These are phyloP conservation scores for Neodontobutis hainanensis DNA, from an alignment of 2,113 vertebrate species.

Conservation along the genomic window DNA sequence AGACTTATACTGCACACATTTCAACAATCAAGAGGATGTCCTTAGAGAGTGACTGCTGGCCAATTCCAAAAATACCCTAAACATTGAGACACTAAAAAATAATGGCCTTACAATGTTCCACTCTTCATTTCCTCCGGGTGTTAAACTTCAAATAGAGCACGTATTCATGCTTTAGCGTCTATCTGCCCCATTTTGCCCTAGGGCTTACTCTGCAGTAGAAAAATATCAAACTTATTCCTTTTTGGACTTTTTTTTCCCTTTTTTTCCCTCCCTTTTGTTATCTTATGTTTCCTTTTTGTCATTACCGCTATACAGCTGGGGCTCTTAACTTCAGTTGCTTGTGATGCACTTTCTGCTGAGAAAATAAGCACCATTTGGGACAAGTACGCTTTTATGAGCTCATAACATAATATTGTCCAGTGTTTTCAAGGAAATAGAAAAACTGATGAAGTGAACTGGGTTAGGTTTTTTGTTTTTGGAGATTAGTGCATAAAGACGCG, in stretches of 20 bases:
- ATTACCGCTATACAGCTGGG: background rate
- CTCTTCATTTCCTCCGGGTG: background rate
- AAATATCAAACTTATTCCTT: background rate
- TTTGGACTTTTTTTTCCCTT: no score
- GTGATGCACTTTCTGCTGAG: background rate
- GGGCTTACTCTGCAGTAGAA: background rate
- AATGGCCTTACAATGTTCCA: background rate
- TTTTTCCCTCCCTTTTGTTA: background rate
- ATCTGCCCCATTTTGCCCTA: background rate
- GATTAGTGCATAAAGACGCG: background rate
- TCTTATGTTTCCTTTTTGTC: background rate
- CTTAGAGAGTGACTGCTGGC: background rate
- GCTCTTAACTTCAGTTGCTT: constrained; percentile 2
- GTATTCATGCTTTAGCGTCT: background rate
- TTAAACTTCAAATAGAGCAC: background rate
- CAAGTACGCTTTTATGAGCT: background rate
- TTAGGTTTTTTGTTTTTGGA: background rate
- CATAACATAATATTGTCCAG: background rate
- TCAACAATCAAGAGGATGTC: background rate
- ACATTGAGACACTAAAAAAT: background rate
- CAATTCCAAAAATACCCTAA: background rate
- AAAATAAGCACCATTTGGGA: constrained; percentile 2
- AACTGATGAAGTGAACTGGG: background rate
- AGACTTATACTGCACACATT: no score
- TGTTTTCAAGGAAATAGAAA: constrained; percentile 1